Base-by-base conservation (phyloP, 1,140 invertebrate genomes). In the Epicauta chinensis region DNA sequence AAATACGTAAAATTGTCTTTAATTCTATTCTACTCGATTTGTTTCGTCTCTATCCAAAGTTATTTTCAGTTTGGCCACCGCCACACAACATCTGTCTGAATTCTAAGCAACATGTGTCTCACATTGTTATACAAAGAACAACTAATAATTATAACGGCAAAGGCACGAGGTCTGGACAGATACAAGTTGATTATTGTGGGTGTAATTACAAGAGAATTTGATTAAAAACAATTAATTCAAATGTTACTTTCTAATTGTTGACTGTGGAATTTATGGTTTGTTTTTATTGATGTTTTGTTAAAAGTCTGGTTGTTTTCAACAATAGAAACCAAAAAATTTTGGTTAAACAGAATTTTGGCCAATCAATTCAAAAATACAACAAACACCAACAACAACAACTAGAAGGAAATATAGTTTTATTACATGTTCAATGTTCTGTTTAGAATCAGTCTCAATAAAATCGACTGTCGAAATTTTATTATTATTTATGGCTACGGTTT, bases 191-290 rank as follows among this genome's bases (percentile, higher is more conserved):
- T 5, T 23, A 23, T 3, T 37, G n/a, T n/a, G n/a, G n/a, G n/a
- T n/a, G n/a, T n/a, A n/a, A n/a, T n/a, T n/a, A n/a, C n/a, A n/a
- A n/a, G n/a, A n/a, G n/a, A n/a, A n/a, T n/a, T n/a, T n/a, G n/a
- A n/a, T n/a, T n/a, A n/a, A n/a, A n/a, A n/a, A n/a, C n/a, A n/a
- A n/a, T n/a, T n/a, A n/a, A 14, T 3, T 9, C 4, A n/a, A 45
- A 15, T 47, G 13, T 37, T 30, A 47, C 45, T 47, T 47, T 47
- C 35, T 12, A 16, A 7, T n/a, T 47, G 45, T 17, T 16, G 2
- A n/a, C 45, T 9, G 30, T 16, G 32, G 32, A 43, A 53, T 53
- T 53, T 53, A 53, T 42, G 51, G 39, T 53, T 53, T 53, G 51
- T 53, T 53, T 53, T 53, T 53, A 53, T 53, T 53, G 51, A 41